phyloP scores from a whole-genome alignment of 2,113 vertebrate species.

The Malurus elegans region DNA sequence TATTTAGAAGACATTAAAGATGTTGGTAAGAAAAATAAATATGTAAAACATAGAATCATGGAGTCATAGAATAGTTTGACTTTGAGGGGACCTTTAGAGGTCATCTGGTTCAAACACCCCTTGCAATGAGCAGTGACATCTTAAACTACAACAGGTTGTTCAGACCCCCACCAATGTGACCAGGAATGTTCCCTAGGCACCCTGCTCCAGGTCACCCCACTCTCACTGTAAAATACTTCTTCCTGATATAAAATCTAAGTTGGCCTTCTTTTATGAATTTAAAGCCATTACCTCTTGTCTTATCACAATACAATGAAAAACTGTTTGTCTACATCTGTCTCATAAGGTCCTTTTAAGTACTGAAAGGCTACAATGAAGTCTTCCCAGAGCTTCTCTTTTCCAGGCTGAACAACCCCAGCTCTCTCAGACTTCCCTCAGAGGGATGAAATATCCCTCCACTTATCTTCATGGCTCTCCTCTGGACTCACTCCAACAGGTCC shows the following conservation, averaged over 20 bases:
- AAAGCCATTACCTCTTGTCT: background rate
- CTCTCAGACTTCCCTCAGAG: background rate
- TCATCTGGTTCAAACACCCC: background rate
- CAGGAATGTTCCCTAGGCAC: background rate
- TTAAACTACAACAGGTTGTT: background rate
- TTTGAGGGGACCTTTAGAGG: background rate
- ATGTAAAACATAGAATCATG: background rate
- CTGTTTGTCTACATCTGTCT: background rate
- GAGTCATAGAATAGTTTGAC: background rate
- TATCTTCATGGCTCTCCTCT: background rate
- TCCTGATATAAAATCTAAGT: background rate
- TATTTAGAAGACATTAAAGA: background rate
- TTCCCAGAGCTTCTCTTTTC: background rate
- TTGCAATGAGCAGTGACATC: background rate
- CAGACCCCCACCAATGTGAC: background rate
- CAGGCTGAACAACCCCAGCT: background rate
- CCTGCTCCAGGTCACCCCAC: background rate
- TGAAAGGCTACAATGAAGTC: accelerated
- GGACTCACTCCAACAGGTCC: background rate
- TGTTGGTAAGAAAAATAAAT: background rate
- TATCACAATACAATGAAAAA: background rate
- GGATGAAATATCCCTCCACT: no score
- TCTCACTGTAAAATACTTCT: background rate
- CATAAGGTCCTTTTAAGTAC: background rate
- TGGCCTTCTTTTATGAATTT: background rate